phyloP scores from a whole-genome alignment of 2,797 vertebrate genomes.

The Delichon dasypus region DNA sequence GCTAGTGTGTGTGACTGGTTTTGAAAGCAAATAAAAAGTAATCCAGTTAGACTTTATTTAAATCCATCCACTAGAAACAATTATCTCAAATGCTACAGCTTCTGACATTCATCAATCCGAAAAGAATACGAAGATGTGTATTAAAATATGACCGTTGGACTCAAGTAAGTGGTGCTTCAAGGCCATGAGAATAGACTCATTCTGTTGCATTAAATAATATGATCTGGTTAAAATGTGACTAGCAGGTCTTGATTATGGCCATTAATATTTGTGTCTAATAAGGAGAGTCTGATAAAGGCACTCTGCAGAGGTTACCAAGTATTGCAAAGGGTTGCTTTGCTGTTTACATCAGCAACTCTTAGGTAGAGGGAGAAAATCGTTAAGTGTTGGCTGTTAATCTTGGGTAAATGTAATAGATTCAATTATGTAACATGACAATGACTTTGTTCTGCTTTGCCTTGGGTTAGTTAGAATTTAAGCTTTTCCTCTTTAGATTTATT shows the following conservation, averaged over 20 bases:
- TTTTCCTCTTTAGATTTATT: constrained; percentile 2
- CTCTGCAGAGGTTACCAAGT: not conserved
- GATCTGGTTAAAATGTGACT: not conserved
- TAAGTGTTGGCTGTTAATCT: constrained; percentile 20
- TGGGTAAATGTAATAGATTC: not conserved
- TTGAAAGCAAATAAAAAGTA: constrained; percentile 42
- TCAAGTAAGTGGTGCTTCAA: not conserved
- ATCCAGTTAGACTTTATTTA: constrained; percentile 45
- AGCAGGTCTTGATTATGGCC: not conserved
- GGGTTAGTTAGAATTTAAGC: constrained; percentile 45
- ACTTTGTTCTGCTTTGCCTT: not conserved
- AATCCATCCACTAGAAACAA: constrained; percentile 7
- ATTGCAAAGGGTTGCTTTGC: not conserved
- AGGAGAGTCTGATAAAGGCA: not conserved
- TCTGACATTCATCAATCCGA: constrained; percentile 1
- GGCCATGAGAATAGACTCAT: not conserved
- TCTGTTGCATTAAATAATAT: not conserved
- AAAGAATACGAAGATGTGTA: not conserved
- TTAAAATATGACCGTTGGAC: not conserved
- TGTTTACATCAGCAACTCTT: constrained; percentile 25
- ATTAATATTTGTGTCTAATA: not conserved
- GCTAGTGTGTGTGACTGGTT: not conserved
- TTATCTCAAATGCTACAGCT: constrained; percentile 36
- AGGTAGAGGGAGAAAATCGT: not conserved
- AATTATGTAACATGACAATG: constrained; percentile 25